Percentiles rank a stretch among this genome's conserved stretches.
Conservation (phyloP, 64 coral and sea anemone genomes). For the Hydrozoanthus tunicans region DNA sequence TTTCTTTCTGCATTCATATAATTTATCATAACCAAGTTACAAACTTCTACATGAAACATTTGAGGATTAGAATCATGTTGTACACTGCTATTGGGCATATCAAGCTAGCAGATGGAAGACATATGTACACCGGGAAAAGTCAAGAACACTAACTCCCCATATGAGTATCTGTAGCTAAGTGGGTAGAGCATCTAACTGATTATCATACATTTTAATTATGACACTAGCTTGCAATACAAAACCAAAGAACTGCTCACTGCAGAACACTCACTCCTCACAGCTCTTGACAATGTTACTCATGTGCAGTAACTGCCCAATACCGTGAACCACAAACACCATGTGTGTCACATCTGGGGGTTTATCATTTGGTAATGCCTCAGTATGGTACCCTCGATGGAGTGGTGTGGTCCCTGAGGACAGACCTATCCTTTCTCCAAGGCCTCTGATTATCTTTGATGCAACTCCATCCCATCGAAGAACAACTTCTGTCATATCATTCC, state of each 20-base stretch:
- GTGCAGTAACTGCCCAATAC: constrained; percentile 89
- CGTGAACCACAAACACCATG: constrained; percentile 96
- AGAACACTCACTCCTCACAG: constrained; percentile 73
- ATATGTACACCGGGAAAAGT: too few relatives aligned
- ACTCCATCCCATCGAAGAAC: constrained; percentile 92
- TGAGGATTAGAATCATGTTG: too few relatives aligned
- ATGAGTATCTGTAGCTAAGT: too few relatives aligned
- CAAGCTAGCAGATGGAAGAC: too few relatives aligned
- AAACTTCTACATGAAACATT: too few relatives aligned
- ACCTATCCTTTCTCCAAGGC: constrained; percentile 84
- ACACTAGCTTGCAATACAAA: not conserved
- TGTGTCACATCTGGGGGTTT: constrained; percentile 84
- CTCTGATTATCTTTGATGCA: constrained; percentile 90
- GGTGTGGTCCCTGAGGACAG: constrained; percentile 77
- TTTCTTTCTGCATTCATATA: too few relatives aligned
- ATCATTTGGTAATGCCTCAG: constrained; percentile 67
- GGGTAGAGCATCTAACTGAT: too few relatives aligned
- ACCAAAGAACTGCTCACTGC: not conserved
- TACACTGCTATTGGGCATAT: too few relatives aligned
- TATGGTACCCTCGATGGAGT: constrained; percentile 92
- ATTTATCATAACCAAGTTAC: too few relatives aligned
- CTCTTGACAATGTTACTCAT: constrained; percentile 94
- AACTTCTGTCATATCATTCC: constrained; percentile 97
- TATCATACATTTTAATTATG: not conserved
- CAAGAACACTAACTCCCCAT: too few relatives aligned